Evolutionary conservation across 2,888 invertebrate species (phyloP).

Genomic region (Agrotis ipsilon): DNA sequence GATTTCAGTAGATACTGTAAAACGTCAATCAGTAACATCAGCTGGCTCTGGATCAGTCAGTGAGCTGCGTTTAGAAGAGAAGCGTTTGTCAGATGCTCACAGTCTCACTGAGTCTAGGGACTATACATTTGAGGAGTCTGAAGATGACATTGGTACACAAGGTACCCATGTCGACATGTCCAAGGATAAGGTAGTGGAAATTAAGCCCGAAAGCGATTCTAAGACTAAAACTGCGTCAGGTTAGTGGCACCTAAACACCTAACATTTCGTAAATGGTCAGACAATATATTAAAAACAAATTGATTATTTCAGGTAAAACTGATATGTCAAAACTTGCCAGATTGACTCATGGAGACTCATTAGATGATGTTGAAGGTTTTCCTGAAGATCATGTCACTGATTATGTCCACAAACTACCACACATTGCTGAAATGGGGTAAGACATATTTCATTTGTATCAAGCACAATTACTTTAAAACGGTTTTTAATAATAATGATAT

Average conservation of each 20-base stretch:
- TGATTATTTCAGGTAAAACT: conserved; percentile 73
- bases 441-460: conserved; percentile 5
- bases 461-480: neutral
- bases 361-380: conserved; percentile 90
- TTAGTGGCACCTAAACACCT: conserved; percentile 45
- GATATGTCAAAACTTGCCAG: conserved; percentile 79
- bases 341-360: conserved; percentile 87
- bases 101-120: conserved; percentile 89
- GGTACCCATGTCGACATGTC: conserved; percentile 83
- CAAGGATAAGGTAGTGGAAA: conserved; percentile 77
- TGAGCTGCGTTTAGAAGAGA: conserved; percentile 87
- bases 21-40: conserved; percentile 88
- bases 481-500: conserved; percentile 13
- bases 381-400: conserved; percentile 88
- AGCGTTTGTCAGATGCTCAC: conserved; percentile 87
- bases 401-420: conserved; percentile 86
- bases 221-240: conserved; percentile 73
- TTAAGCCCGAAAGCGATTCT: conserved; percentile 76
- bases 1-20: conserved; percentile 76
- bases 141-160: conserved; percentile 88
- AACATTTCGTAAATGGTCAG: neutral
- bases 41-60: conserved; percentile 85
- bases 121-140: conserved; percentile 90
- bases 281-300: neutral
- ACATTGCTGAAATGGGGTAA: conserved; percentile 88